Evolutionary conservation across 2,113 vertebrate genomes (phyloP).

Genomic region (Etia nguti): DNA sequence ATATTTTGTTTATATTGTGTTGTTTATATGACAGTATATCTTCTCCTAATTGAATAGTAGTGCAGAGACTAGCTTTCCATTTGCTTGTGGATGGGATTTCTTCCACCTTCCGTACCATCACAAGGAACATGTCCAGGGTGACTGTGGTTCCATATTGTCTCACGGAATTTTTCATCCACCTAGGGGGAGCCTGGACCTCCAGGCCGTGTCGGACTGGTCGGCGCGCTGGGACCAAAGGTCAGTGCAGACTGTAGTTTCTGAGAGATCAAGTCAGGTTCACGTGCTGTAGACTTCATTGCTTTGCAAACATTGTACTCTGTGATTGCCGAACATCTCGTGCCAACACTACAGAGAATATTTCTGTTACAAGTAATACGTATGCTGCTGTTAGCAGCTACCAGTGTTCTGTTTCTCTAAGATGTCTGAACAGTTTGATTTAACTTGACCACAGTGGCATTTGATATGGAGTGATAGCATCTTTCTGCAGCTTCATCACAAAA

Average conservation of each 20-base stretch:
- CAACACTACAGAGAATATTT: background rate
- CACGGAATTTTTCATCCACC: background rate
- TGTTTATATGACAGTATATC: background rate
- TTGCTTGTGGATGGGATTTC: background rate
- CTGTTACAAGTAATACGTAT: background rate
- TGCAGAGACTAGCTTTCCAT: background rate
- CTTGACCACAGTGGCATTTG: background rate
- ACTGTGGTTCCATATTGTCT: background rate
- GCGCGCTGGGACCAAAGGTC: conserved; percentile 59
- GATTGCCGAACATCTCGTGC: background rate
- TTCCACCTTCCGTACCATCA: background rate
- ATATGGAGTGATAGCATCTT: background rate
- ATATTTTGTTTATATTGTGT: too few species aligned
- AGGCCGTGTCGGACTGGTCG: conserved; percentile 38
- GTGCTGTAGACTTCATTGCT: background rate
- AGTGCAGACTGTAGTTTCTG: background rate
- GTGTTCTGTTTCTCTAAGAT: background rate
- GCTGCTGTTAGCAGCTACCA: background rate
- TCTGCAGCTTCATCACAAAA: background rate
- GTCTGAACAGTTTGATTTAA: background rate
- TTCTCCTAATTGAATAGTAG: background rate
- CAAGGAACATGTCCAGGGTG: background rate
- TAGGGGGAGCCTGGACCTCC: conserved; percentile 59
- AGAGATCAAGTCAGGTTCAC: background rate
- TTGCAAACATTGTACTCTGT: background rate